Percentiles rank a stretch among this genome's conserved stretches.
Conservation (phyloP, 2,888 invertebrate genomes). For the Endomychus coccineus region DNA sequence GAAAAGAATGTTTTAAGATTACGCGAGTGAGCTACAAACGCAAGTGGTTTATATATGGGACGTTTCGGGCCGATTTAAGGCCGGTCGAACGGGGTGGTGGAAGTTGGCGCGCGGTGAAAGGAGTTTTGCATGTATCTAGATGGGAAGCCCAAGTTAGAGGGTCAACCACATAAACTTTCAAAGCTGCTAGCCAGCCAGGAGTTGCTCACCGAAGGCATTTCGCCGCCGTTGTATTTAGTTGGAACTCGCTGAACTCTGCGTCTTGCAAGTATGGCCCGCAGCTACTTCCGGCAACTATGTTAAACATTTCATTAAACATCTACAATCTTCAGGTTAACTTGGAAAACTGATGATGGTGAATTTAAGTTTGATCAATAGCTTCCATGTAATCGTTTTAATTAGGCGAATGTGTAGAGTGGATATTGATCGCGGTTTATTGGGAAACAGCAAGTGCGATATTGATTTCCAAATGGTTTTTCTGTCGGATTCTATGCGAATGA, state of each 20-base stretch:
- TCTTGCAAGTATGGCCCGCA: slow-evolving; percentile 35
- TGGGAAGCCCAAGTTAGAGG: slow-evolving; percentile 40
- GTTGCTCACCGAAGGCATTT: slow-evolving; percentile 39
- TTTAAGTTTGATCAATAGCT: no score
- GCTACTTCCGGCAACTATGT: slow-evolving; percentile 41
- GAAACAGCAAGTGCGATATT: no score
- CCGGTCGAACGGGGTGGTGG: no score
- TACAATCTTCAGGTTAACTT: slow-evolving; percentile 38
- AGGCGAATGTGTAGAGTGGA: no score
- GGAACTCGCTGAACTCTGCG: slow-evolving; percentile 36
- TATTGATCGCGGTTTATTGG: no score
- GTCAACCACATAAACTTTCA: slow-evolving; percentile 46
- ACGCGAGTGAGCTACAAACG: no score
- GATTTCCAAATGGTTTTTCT: no score
- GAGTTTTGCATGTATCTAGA: slow-evolving; percentile 41
- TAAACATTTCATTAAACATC: slow-evolving; percentile 42
- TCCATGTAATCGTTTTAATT: no score
- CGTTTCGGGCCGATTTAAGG: no score
- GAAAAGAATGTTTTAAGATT: no score
- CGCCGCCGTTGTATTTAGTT: slow-evolving; percentile 29
- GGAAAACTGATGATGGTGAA: slow-evolving; percentile 13
- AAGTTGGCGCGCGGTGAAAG: slow-evolving; percentile 22
- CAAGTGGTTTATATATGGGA: no score
- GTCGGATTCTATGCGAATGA: no score
- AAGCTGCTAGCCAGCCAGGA: slow-evolving; percentile 39